Conservation (phyloP, 2,797 vertebrate species). For the Alcedo atthis region DNA sequence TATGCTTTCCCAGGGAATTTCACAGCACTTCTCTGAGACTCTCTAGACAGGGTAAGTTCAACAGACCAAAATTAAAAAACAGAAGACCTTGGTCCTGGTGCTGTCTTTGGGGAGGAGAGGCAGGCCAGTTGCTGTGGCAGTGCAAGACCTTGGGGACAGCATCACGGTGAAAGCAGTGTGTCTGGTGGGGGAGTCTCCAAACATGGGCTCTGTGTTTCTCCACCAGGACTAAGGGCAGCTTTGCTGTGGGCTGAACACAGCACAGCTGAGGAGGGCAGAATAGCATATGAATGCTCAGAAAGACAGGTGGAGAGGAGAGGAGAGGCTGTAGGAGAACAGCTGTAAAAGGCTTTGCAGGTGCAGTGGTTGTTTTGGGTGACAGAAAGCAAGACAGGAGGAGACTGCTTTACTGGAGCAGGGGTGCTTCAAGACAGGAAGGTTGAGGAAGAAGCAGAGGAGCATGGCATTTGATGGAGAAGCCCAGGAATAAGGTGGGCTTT, state of each 20-base stretch:
- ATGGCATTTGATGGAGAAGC: background rate
- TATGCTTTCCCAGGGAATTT: background rate
- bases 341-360: background rate
- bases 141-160: accelerated
- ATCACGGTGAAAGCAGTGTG: accelerated
- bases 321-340: background rate
- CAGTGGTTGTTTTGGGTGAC: background rate
- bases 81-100: background rate
- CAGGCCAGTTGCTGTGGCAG: background rate
- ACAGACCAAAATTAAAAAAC: background rate
- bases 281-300: background rate
- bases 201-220: background rate
- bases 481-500: background rate
- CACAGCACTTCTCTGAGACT: background rate
- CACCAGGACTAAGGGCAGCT: accelerated
- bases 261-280: background rate
- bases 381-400: background rate
- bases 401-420: accelerated
- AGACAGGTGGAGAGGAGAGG: background rate
- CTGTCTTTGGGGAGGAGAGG: background rate
- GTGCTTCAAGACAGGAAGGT: background rate
- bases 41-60: background rate
- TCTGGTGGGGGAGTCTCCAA: background rate
- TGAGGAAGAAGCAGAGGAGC: background rate
- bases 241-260: background rate